Base-by-base conservation (phyloP, 2,888 invertebrate species). In the Calameuta filiformis region DNA sequence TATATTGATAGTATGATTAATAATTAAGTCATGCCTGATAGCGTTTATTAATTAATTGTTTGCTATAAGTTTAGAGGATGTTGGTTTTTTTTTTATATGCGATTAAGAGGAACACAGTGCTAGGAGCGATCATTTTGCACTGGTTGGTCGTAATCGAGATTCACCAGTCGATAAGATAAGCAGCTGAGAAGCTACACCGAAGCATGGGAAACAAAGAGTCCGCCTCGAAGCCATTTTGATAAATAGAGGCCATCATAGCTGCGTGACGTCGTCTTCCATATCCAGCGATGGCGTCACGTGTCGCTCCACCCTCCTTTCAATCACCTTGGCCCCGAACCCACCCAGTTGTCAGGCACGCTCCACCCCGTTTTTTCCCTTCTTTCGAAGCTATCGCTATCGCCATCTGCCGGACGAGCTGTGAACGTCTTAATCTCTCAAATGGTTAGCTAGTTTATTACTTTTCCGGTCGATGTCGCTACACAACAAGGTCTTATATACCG, bases 231-330 rank as follows among this genome's bases (percentile, higher is more conserved):
- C 93, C 93, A 93, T 93, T 92, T 92, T 93, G 93, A 93, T 93
- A 91, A 92, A 93, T 93, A 92, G 93, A 93, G 92, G 93, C 93
- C 93, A 93, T 93, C 93, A 93, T 93, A 93, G 93, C 92, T 92
- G 91, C 87, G 91, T 93, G 91, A 91, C 91, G 91, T 91, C 91
- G 90, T 83, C 88, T 87, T 88, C 88, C 88, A 89, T 89, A 89
- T 88, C 86, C 90, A 88, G 86, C 87, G 87, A 91, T 91, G 91
- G 91, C 91, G 90, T 91, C 91, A 91, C 90, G 90, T 91, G 91
- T 90, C 91, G 90, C 93, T 93, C 93, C 93, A 93, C 93, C 93
- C 93, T 92, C 92, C 92, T 92, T 92, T 93, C 93, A 93, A 93
- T 93, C 93, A 93, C 92, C 91, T 89, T 89, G 89, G 90, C 89